Conservation (phyloP, 2,888 invertebrate species). For the Capitulum mitella region DNA sequence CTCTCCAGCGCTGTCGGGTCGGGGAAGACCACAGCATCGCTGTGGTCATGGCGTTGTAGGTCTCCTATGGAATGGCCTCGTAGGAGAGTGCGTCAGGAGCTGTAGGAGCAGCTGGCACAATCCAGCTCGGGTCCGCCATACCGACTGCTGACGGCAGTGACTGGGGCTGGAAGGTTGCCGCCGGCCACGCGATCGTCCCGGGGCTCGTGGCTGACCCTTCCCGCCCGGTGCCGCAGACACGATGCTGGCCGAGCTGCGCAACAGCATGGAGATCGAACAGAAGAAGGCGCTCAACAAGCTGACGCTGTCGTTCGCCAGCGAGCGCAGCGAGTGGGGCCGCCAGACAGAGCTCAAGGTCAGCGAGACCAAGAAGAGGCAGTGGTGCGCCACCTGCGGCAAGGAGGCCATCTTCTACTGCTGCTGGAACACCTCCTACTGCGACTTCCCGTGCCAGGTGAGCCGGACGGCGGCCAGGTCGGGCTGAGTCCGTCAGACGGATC, state of each 20-base stretch:
- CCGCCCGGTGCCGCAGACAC: conserved; percentile 53
- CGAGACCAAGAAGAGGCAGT: conserved; percentile 77
- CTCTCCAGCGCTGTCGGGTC: no score
- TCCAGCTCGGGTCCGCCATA: no score
- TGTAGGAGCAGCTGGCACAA: no score
- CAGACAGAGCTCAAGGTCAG: conserved; percentile 64
- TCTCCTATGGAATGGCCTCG: no score
- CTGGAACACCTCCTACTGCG: conserved; percentile 93
- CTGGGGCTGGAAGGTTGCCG: no score
- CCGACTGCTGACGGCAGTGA: neutral
- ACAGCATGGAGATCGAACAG: conserved; percentile 59
- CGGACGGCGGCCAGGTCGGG: neutral
- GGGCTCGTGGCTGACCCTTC: no score
- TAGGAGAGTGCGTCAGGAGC: no score
- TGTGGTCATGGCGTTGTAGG: no score
- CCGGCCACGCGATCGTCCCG: no score
- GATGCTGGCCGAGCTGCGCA: conserved; percentile 60
- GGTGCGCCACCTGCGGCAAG: conserved; percentile 81
- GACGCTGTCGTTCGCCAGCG: conserved; percentile 59
- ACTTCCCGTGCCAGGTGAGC: conserved; percentile 66
- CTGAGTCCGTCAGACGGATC: neutral
- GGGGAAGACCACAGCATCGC: no score
- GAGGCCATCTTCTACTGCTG: conserved; percentile 91
- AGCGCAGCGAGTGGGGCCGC: conserved; percentile 54
- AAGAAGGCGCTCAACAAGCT: conserved; percentile 63